Evolutionary conservation across 2,888 invertebrate genomes (phyloP).

Genomic region (Epistrophe grossulariae): DNA sequence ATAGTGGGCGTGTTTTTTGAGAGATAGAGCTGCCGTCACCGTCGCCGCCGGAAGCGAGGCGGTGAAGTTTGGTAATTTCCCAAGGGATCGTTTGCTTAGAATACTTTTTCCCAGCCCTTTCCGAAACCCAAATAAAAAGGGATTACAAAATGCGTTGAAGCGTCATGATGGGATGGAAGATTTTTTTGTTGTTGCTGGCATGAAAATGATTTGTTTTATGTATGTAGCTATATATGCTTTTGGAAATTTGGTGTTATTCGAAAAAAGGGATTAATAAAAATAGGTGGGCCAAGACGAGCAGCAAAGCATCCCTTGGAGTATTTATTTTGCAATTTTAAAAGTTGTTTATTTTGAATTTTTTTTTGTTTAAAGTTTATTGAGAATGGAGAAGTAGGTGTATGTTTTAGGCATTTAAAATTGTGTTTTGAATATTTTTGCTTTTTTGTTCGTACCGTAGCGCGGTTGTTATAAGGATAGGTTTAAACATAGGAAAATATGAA

Average conservation of each 20-base stretch:
- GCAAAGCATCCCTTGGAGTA: slow-evolving; percentile 56
- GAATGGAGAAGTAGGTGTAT: not conserved
- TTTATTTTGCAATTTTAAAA: slow-evolving; percentile 63
- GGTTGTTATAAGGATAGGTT: not conserved
- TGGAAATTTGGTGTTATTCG: slow-evolving; percentile 29
- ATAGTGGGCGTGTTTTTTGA: slow-evolving; percentile 28
- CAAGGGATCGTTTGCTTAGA: slow-evolving; percentile 68
- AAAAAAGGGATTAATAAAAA: slow-evolving; percentile 44
- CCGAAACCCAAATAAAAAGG: slow-evolving; percentile 44
- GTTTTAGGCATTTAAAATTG: slow-evolving; percentile 12
- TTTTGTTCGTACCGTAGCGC: not conserved
- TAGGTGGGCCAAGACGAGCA: slow-evolving; percentile 26
- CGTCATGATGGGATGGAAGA: slow-evolving; percentile 60
- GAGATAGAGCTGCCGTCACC: not conserved
- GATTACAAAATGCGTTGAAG: slow-evolving; percentile 68
- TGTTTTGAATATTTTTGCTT: not conserved
- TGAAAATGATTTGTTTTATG: slow-evolving; percentile 73
- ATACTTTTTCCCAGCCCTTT: slow-evolving; percentile 29
- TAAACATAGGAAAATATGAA: not conserved
- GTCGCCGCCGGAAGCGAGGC: slow-evolving; percentile 29
- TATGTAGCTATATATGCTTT: slow-evolving; percentile 19
- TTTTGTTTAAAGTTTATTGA: not conserved
- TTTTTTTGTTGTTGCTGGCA: slow-evolving; percentile 47
- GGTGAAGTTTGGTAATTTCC: slow-evolving; percentile 69
- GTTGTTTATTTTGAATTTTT: not conserved